Base-by-base conservation (phyloP, 2,797 vertebrate species). In the Typhlichthys eigenmanni region DNA sequence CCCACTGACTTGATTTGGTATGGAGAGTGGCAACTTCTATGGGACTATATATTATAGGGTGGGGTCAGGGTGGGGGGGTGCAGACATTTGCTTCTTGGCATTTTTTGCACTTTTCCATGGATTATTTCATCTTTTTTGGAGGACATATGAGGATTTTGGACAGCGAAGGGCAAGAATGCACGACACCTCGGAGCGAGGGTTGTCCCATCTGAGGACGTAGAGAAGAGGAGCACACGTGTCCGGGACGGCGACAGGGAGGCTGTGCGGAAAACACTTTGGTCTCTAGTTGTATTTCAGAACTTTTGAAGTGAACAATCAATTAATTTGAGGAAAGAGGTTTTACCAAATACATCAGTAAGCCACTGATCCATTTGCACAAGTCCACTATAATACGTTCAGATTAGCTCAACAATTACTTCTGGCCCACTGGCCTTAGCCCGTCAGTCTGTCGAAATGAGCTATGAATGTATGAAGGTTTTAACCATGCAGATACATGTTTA, bases 31-130 rank as follows among this genome's bases (percentile, higher is more conserved):
- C 83, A 72, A 86, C 81, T 84, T 92, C 92, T 94, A 93, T 89
- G 91, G 95, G 93, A 95, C 93, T 93, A 93, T 92, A 94, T 95
- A 90, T 86, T 88, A 58, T 71, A 78, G 63, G 73, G 72, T 66
- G 64, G 49, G 47, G 48, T 60, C 75, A 2, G 64, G 76, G 79
- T 43, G 67, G 74, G 80, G 71, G 76, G 77, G 65, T 83, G 72
- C 85, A 84, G 79, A 90, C 90, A 92, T 93, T 88, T 76, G 92
- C 92, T 93, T 93, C 82, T 47, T 87, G 87, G 87, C 88, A 92
- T 93, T 91, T 90, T 93, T 93, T 93, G 92, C 93, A 94, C 93
- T 92, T 93, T 93, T 92, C 86, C 88, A 92, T 89, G 91, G 88
- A 92, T 90, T 87, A 73, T 73, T 89, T 89, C 87, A 71, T 85